Percentiles rank a stretch among this genome's conserved stretches.
phyloP scores from a whole-genome alignment of 1,140 invertebrate genomes.

The Oedothorax gibbosus region DNA sequence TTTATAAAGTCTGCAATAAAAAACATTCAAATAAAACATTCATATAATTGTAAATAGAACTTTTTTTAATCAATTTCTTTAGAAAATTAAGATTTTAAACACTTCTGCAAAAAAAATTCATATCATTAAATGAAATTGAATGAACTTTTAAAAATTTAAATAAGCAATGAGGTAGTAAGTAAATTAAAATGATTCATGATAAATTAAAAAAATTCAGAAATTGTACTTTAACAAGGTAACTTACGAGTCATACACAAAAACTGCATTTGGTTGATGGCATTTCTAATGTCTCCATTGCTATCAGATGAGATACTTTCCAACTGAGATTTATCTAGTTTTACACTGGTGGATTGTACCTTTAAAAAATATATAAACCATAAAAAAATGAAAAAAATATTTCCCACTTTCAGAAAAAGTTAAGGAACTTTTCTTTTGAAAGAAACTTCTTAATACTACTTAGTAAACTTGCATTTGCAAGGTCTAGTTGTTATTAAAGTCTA shows the following conservation, averaged over 20 bases:
- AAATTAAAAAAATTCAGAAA: too few relatives aligned
- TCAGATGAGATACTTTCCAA: constrained; percentile 25
- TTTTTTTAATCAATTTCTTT: too few relatives aligned
- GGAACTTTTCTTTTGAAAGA: neutral
- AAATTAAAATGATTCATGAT: too few relatives aligned
- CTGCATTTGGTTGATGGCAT: constrained; percentile 47
- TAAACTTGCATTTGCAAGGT: neutral
- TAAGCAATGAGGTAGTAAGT: too few relatives aligned
- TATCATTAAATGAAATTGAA: neutral
- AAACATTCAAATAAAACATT: neutral
- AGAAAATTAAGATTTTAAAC: too few relatives aligned
- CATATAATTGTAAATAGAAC: neutral
- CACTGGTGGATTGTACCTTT: neutral
- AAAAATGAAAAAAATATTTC: neutral
- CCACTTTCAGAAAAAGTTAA: neutral
- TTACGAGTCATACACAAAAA: constrained; percentile 35
- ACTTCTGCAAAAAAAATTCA: too few relatives aligned
- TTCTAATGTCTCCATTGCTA: constrained; percentile 46
- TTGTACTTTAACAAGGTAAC: neutral
- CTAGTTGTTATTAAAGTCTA: too few relatives aligned
- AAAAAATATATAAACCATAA: too few relatives aligned
- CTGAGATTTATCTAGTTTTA: constrained; percentile 11
- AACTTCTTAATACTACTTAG: neutral
- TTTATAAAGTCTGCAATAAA: neutral
- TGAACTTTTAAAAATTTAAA: neutral